Conservation (phyloP, 2,888 invertebrate species). For the Idaea dimidiata region DNA sequence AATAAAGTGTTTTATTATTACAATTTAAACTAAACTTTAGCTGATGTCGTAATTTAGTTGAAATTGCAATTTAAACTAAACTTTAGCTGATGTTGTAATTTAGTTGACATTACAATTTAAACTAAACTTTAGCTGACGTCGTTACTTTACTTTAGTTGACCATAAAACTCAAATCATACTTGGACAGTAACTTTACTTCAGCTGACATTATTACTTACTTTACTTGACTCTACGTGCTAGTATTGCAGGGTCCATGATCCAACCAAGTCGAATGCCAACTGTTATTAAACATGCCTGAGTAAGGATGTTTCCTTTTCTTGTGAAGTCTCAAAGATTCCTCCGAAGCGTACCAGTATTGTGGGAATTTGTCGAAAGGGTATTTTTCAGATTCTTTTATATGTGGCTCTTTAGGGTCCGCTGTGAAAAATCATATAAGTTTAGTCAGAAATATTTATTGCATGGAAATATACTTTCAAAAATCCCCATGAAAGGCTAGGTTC, state of each 20-base stretch:
- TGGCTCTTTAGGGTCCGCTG: conserved; percentile 57
- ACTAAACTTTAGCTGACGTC: neutral
- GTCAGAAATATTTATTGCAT: no score
- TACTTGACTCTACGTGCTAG: conserved; percentile 35
- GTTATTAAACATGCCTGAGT: conserved; percentile 61
- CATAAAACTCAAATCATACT: neutral
- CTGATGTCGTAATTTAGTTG: neutral
- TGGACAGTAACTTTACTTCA: neutral
- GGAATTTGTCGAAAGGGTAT: conserved; percentile 63
- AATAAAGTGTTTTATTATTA: no score
- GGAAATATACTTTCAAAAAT: no score
- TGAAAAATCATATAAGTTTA: conserved; percentile 7
- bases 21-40: neutral
- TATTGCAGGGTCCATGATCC: conserved; percentile 56
- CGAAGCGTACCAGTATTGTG: conserved; percentile 71
- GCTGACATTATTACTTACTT: neutral
- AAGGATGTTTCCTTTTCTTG: conserved; percentile 71
- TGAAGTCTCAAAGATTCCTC: conserved; percentile 68
- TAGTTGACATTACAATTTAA: neutral
- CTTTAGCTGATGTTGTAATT: neutral
- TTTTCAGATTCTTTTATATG: conserved; percentile 61
- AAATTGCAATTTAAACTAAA: neutral
- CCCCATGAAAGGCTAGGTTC: no score
- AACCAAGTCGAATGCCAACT: conserved; percentile 66
- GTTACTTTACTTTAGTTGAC: neutral